phyloP scores from a whole-genome alignment of 2,797 vertebrate genomes.

The Rhinatrema bivittatum region DNA sequence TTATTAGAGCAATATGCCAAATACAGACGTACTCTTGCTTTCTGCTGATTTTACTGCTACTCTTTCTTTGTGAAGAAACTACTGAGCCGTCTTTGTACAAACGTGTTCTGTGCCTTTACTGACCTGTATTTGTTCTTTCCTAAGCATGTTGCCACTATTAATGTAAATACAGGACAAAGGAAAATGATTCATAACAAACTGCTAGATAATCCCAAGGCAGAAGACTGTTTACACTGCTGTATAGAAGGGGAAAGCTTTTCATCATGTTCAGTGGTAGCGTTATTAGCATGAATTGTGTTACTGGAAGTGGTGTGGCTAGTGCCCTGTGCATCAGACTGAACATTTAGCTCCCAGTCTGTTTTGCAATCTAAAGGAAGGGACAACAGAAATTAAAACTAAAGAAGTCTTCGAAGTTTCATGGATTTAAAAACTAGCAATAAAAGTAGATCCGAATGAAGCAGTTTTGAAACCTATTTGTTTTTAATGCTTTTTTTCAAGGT shows the following conservation, averaged over 20 bases:
- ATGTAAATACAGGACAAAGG: background rate
- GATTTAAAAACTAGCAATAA: background rate
- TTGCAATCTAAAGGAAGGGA: background rate
- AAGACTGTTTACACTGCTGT: no score
- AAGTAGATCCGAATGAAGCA: no score
- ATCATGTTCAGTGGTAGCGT: no score
- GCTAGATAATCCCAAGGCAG: no score
- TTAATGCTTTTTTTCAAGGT: no score
- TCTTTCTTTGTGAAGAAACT: constrained; percentile 13
- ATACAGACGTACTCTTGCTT: constrained; percentile 21
- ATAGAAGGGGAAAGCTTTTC: no score
- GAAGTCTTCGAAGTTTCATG: background rate
- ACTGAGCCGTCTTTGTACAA: constrained; percentile 1
- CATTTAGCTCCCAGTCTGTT: no score
- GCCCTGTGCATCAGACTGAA: no score
- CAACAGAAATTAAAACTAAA: background rate
- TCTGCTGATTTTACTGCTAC: constrained; percentile 3
- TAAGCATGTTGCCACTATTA: background rate
- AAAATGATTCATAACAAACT: no score
- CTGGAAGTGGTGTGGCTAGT: no score
- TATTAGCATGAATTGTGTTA: no score
- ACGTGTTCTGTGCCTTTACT: constrained; percentile 3
- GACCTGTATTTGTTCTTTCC: background rate
- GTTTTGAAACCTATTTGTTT: no score
- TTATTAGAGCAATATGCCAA: constrained; percentile 18